Evolutionary conservation across 2,797 vertebrate genomes (phyloP).

Genomic region (Myotis daubentonii): DNA sequence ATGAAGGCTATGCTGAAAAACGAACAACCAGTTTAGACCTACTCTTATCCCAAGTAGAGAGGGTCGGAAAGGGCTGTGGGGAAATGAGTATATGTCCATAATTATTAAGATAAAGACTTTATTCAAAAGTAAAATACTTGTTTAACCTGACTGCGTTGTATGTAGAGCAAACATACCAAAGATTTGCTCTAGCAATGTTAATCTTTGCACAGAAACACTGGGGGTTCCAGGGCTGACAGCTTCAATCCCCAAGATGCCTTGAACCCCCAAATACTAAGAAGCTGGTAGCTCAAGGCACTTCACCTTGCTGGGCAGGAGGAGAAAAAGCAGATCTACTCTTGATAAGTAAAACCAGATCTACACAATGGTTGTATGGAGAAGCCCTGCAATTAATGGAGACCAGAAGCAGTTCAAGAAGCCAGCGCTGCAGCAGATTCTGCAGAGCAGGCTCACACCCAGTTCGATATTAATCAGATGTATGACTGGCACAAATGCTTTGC

Average conservation of each 20-base stretch:
- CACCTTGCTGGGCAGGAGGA: conserved; percentile 79
- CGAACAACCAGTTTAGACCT: background rate
- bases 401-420: conserved; percentile 78
- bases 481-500: conserved; percentile 38
- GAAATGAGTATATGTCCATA: conserved; percentile 22
- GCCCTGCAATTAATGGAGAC: conserved; percentile 85
- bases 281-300: conserved; percentile 80
- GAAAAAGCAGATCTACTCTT: conserved; percentile 86
- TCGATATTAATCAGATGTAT: conserved; percentile 61
- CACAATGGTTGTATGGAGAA: conserved; percentile 81
- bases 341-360: conserved; percentile 89
- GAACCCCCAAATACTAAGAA: conserved; percentile 80
- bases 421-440: conserved; percentile 74
- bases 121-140: conserved; percentile 56
- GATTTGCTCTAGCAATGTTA: conserved; percentile 73
- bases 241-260: conserved; percentile 76
- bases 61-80: background rate
- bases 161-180: conserved; percentile 68
- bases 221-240: conserved; percentile 75
- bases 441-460: conserved; percentile 53
- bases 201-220: conserved; percentile 77
- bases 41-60: background rate
- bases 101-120: conserved; percentile 50
- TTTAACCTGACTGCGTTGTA: conserved; percentile 40
- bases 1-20: background rate